Base-by-base conservation (phyloP, 2,797 vertebrate genomes). In the Ispidina lecontei region DNA sequence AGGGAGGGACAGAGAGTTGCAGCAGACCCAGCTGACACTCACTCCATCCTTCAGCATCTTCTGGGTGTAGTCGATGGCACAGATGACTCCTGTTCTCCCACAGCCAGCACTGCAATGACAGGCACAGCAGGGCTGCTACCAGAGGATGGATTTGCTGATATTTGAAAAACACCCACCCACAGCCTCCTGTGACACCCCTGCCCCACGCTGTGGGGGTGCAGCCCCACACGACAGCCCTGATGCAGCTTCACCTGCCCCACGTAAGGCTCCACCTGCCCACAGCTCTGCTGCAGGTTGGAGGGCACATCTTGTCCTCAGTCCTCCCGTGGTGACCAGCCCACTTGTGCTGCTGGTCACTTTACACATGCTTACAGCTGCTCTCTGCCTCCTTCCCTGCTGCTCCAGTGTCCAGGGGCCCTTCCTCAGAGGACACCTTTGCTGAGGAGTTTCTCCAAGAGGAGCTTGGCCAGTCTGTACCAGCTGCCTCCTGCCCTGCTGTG, bases 21-120 rank as follows among this genome's bases (percentile, higher is more conserved):
- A 33, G 21, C 12, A 33, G 51, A 33, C 64, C 0, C 4, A 49
- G 52, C 28, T 43, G 80, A 31, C 68, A 89, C 97, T 98, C 94
- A 99, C 99, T 94, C 98, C 97, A 1, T 98, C 98, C 96, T 98
- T 98, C 55, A 99, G 95, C 87, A 99, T 97, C 96, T 98, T 99
- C 99, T 98, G 98, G 0, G 98, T 99, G 65, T 99, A 99, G 96
- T 99, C 99, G 12, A 99, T 98, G 67, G 97, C 99, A 72, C 99
- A 99, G 85, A 99, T 97, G 43, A 97, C 99, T 25, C 99, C 99
- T 2, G 99, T 99, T 84, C 99, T 98, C 63, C 99, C 99, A 10
- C 99, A 99, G 92, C 99, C 99, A 28, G 99, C 99, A 88, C 99
- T 99, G 85, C 96, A 97, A 97, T 0, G 35, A 96, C 87, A 91